Evolutionary conservation across 2,113 vertebrate genomes (phyloP).

Genomic region (Spheniscus mendiculus): DNA sequence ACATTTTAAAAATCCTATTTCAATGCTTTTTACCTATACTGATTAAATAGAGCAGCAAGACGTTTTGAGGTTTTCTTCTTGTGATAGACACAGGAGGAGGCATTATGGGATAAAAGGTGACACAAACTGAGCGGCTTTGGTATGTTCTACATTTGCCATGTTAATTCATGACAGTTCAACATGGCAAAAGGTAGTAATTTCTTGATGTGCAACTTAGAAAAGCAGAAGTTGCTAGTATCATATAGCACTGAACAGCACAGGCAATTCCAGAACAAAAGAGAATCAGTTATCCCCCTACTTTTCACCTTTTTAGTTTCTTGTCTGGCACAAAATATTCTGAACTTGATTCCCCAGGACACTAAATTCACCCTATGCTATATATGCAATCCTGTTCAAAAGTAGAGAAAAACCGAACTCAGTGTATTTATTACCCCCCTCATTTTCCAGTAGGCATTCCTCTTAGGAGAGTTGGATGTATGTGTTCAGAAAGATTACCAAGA

Average conservation of each 20-base stretch:
- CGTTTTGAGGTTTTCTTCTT: neutral
- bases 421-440: neutral
- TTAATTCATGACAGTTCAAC: neutral
- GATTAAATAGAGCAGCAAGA: neutral
- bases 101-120: neutral
- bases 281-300: neutral
- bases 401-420: neutral
- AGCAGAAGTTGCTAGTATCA: neutral
- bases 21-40: neutral
- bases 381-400: neutral
- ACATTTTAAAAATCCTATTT: neutral
- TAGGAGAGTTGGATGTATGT: neutral
- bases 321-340: neutral
- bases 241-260: neutral
- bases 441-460: neutral
- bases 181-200: neutral
- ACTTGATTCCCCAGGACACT: neutral
- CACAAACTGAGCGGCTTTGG: neutral
- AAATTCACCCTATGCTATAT: neutral
- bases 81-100: neutral
- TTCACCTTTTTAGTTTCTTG: neutral
- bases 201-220: neutral
- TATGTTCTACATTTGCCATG: neutral
- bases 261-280: neutral
- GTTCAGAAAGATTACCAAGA: neutral